Conservation (phyloP, 2,113 vertebrate genomes). For the Lonchura striata region DNA sequence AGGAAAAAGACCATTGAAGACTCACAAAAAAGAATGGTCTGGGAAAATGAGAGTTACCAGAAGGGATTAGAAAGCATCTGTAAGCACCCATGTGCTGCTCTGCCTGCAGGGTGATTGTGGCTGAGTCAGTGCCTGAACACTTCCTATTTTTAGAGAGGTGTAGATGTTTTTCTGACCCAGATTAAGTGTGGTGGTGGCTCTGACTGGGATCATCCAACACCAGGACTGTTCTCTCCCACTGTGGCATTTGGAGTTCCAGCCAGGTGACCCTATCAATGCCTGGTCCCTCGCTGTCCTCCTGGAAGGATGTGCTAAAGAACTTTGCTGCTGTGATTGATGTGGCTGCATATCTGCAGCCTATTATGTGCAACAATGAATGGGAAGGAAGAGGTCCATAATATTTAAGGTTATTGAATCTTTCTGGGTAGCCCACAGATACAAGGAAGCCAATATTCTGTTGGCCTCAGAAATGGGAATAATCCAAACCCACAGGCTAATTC, state of each 20-base stretch:
- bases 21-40: background rate
- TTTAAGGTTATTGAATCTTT: background rate
- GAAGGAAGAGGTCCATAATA: background rate
- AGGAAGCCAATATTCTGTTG: background rate
- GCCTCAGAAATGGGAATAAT: conserved; percentile 6
- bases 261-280: background rate
- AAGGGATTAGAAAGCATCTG: background rate
- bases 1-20: background rate
- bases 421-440: background rate
- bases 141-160: background rate
- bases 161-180: background rate
- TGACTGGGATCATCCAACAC: background rate
- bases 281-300: background rate
- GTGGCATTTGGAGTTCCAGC: background rate
- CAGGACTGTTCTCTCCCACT: accelerated
- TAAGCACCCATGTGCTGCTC: accelerated
- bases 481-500: background rate
- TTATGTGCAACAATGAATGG: background rate
- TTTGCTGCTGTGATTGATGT: background rate
- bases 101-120: background rate
- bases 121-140: background rate
- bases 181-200: background rate
- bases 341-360: background rate
- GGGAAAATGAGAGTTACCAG: background rate
- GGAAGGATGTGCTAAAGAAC: background rate